phyloP scores from a whole-genome alignment of 2,888 invertebrate species.

The Ditula angustiorana region DNA sequence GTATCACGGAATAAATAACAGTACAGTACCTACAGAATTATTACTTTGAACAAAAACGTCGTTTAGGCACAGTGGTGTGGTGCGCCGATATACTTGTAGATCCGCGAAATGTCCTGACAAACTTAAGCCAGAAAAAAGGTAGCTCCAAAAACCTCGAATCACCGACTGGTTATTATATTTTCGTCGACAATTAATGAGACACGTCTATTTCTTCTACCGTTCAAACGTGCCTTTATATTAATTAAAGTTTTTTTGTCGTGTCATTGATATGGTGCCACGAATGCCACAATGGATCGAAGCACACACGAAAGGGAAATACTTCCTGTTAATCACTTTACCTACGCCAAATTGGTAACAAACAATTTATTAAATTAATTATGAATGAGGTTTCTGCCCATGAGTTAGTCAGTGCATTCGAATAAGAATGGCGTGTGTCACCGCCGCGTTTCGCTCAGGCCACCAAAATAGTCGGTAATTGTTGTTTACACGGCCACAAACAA shows the following conservation, averaged over 20 bases:
- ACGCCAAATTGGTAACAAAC: conserved; percentile 61
- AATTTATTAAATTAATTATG: conserved; percentile 77
- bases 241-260: background rate
- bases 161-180: background rate
- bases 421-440: conserved; percentile 18
- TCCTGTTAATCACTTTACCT: conserved; percentile 54
- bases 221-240: background rate
- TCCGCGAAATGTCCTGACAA: too few species aligned
- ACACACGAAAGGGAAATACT: conserved; percentile 48
- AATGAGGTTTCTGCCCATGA: conserved; percentile 70
- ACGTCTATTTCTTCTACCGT: background rate
- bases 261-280: background rate
- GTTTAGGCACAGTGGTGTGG: too few species aligned
- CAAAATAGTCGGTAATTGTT: conserved; percentile 14
- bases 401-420: conserved; percentile 45
- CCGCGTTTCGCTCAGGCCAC: background rate
- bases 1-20: too few species aligned
- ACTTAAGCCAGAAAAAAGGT: too few species aligned
- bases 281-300: background rate
- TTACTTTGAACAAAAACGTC: too few species aligned
- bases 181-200: background rate
- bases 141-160: background rate
- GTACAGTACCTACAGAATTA: too few species aligned
- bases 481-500: conserved; percentile 1
- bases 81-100: too few species aligned